Evolutionary conservation across 2,797 vertebrate genomes (phyloP), one percentile per base, ranked within the genome.

Genomic region (Halcyon smyrnensis): DNA sequence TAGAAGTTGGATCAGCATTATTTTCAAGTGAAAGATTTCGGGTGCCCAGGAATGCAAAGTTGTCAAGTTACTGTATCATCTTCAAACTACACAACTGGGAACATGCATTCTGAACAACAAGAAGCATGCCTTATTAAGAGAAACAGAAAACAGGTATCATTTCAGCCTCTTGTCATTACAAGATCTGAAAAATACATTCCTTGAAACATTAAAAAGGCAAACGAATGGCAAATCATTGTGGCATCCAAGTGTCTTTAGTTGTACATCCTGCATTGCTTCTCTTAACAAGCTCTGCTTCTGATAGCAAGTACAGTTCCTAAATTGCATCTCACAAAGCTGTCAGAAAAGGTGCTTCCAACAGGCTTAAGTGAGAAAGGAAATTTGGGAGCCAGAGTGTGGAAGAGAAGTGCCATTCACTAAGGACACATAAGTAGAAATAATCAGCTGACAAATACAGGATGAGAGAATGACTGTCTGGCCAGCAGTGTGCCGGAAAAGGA

Each of bases 391-490:
- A 67, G 39, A 81, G 34, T 21, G 81, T 43, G 1, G 2, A 89
- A 84, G 57, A 79, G n/a, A 85, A 37, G 45, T 59, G 53, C 30
- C 6, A 8, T 34, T 78, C 41, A 57, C 23, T 68, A 84, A 75
- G 53, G 28, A 78, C 34, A 30, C 45, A 43, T 6, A 74, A 93
- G 73, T 73, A 91, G 76, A 83, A 91, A 41, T 60, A 57, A 63
- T 71, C 68, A 68, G 69, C 89, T 93, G 94, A 96, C 41, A 4
- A 78, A 84, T 6, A 73, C 73, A 65, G 79, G 82, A 93, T 68
- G 57, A 50, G 11, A 82, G 62, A 81, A 80, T 3, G 9, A 85
- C 85, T 70, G 94, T 86, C 95, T 84, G 86, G 83, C 94, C 93
- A 93, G 18, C 12, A 7, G 2, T 5, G 21, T 21, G 74, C 79